Base-by-base conservation (phyloP, 2,888 invertebrate species). In the Eristalinus aeneus region DNA sequence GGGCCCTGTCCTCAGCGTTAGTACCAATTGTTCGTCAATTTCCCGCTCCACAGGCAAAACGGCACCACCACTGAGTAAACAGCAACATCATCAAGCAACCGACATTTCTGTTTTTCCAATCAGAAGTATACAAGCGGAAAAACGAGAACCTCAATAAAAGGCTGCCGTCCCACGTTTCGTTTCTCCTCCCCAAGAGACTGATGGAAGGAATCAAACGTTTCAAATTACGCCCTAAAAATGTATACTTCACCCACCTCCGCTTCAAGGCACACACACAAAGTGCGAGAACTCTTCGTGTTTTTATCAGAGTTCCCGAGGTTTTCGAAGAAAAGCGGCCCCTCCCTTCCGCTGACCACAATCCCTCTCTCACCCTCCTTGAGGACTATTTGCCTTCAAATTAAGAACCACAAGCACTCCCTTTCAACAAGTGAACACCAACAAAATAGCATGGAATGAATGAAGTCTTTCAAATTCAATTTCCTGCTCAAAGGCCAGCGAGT, bases 381-480 rank as follows among this genome's bases (percentile, higher is more conserved):
- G 20, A 56, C 74, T 46, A 65, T 58, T 58, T 36, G 46, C 46
- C 53, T 12, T 6, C 3, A 54, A 73, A 73, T 63, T 53, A 63
- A 56, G 64, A 56, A 12, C 34, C 10, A n/a, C 34, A 72, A 10
- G 8, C 20, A 4, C 27, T 4, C 0, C 27, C 22, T 0, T 10
- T 54, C 22, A 64, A 46, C 46, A 46, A 46, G 46, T 46, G 56
- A 78, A 72, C 39, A 23, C 53, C 61, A 56, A 69, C 53, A 76
- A 46, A 53, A 56, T 36, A 32, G 32, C n/a, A 23, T 34, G 67
- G 67, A 68, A 72, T 39, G 20, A 56, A 8, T 31, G 67, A 73
- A 64, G 34, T 61, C 53, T 54, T 73, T 58, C 64, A 78, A 83
- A 78, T 69, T 83, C 63, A 83, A 72, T 81, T 80, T 67, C 23